Evolutionary conservation across 2,888 invertebrate species (phyloP), one percentile per base, ranked within the genome.

Genomic region (Petrolisthes manimaculis): DNA sequence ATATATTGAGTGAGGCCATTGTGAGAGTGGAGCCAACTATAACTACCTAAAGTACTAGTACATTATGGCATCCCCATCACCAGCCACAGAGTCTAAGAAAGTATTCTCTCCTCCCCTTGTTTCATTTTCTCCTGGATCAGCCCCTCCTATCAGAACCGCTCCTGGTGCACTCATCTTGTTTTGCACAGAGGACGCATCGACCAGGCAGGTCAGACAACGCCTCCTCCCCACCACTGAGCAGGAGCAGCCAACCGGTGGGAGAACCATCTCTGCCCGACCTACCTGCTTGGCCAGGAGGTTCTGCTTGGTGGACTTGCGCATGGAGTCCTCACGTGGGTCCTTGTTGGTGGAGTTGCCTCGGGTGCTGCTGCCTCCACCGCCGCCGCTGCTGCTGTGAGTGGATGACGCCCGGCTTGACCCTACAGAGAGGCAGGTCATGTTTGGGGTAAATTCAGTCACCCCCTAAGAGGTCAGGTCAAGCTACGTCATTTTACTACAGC

Each of bases 251-350:
- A 81, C 71, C n/a, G 79, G 54, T 24, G 78, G 79, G 51, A 54
- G 71, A 14, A 84, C 12, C n/a, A 84, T n/a, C 21, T 56, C 67
- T 51, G 24, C 53, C 6, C 54, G 78, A 91, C 92, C 93, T 93
- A 97, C 97, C 95, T 97, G 97, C 93, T 97, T 97, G 92, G 97
- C 97, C 93, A 97, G 96, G 90, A 96, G 94, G 91, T 94, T 95
- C 92, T 95, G 94, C 91, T 94, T 95, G 82, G 85, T 91, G 18
- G 89, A 18, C 89, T 88, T 88, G 53, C 88, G 88, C 9, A 88
- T 84, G 75, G 53, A 61, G 51, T 81, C 79, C 75, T 88, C 84
- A 12, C 84, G 54, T 8, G 84, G 84, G 21, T 84, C 77, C 61
- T 54, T 85, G 51, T 55, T 69, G 56, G 21, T 61, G 2, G 56